These are phyloP conservation scores for Botia almorhae DNA, from an alignment of 2,797 vertebrate species.

Conservation along the genomic window DNA sequence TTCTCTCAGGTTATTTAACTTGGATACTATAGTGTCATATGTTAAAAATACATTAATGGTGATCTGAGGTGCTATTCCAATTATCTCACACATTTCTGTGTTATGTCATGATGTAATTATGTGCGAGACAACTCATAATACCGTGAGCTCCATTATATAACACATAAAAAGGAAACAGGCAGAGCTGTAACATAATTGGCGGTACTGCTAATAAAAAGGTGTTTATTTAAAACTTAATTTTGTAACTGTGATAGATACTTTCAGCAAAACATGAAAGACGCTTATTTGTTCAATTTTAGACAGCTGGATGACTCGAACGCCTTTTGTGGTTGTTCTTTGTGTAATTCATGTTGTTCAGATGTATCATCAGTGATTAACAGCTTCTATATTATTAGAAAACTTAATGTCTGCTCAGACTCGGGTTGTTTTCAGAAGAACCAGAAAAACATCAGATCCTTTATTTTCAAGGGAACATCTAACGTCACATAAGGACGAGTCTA, in stretches of 20 bases:
- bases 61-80: slow-evolving; percentile 3
- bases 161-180: neutral
- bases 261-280: neutral
- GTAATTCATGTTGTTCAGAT: neutral
- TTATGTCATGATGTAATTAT: slow-evolving; percentile 23
- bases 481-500: slow-evolving; percentile 11
- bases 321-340: neutral
- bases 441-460: neutral
- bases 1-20: neutral
- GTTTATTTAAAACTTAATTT: slow-evolving; percentile 9
- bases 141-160: slow-evolving; percentile 16
- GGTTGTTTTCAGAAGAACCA: neutral
- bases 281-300: neutral
- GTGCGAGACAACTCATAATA: slow-evolving; percentile 6
- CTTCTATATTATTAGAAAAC: neutral
- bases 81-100: slow-evolving; percentile 12
- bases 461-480: slow-evolving; percentile 20
- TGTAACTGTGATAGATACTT: neutral
- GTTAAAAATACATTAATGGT: slow-evolving; percentile 14
- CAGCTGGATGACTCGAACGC: neutral
- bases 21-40: neutral
- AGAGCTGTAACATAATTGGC: slow-evolving; percentile 25
- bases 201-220: neutral
- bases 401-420: neutral
- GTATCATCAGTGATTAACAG: neutral